A percentile compares a stretch with the other conserved stretches of the same genome.
Conservation (phyloP, 2,888 invertebrate genomes). For the Leucoma salicis region DNA sequence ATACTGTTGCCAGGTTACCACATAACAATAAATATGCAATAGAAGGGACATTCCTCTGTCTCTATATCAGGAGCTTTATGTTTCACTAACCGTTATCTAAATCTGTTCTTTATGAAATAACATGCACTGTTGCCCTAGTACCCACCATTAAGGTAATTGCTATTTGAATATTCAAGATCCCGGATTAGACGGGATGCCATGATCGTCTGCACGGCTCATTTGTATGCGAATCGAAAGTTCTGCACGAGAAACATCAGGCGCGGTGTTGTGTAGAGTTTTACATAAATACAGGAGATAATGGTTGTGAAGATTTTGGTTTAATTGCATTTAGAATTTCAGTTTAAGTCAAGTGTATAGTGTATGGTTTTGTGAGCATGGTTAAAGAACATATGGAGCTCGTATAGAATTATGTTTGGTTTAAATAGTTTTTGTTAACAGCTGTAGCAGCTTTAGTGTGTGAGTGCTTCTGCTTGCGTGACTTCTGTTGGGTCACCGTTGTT, state of each 20-base stretch:
- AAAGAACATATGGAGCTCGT: no score
- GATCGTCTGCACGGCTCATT: slow-evolving; percentile 38
- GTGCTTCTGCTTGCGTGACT: no score
- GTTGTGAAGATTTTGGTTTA: slow-evolving; percentile 1
- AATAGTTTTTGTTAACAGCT: no score
- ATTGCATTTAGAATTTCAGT: not conserved
- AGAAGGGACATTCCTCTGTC: not conserved
- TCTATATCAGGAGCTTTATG: slow-evolving; percentile 2
- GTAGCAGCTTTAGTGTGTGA: no score
- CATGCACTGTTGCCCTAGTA: slow-evolving; percentile 32
- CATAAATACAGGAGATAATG: slow-evolving; percentile 6
- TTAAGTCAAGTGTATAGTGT: not conserved
- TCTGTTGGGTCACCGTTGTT: no score
- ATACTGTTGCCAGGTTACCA: no score
- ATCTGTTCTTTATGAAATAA: slow-evolving; percentile 37
- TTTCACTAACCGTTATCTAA: slow-evolving; percentile 31
- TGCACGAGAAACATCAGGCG: slow-evolving; percentile 31
- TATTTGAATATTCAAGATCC: slow-evolving; percentile 51
- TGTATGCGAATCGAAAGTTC: slow-evolving; percentile 39
- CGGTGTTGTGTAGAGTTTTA: slow-evolving; percentile 8
- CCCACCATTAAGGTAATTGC: slow-evolving; percentile 50
- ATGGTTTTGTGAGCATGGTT: slow-evolving; percentile 9
- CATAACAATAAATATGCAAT: no score
- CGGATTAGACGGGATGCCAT: slow-evolving; percentile 39
- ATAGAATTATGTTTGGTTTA: no score